Evolutionary conservation across 2,888 invertebrate species (phyloP).

Genomic region (Monoplex corrugatus): DNA sequence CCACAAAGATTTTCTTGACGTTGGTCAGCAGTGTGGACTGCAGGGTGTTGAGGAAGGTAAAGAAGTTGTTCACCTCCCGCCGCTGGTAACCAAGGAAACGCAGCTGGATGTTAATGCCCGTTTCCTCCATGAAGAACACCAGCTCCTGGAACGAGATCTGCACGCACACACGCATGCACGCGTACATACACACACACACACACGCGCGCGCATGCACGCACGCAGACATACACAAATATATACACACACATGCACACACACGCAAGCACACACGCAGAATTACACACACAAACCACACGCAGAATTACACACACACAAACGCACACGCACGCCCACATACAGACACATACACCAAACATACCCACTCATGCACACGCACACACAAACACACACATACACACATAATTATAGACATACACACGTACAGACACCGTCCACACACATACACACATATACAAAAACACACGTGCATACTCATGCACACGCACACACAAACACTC

Average conservation of each 20-base stretch:
- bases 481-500: no score
- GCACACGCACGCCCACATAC: no score
- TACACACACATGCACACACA: background rate
- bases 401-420: no score
- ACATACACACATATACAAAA: no score
- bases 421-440: no score
- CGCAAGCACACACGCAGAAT: no score
- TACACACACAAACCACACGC: no score
- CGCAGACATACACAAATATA: background rate
- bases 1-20: slow-evolving; percentile 72
- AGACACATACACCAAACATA: no score
- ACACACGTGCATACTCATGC: no score
- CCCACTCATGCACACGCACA: background rate
- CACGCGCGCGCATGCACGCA: background rate
- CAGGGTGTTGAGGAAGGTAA: slow-evolving; percentile 71
- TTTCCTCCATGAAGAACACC: slow-evolving; percentile 70
- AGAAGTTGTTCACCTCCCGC: slow-evolving; percentile 68
- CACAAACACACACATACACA: background rate
- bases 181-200: slow-evolving; percentile 8
- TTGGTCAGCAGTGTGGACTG: slow-evolving; percentile 74
- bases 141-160: slow-evolving; percentile 73
- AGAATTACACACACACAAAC: no score
- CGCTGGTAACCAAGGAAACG: slow-evolving; percentile 76
- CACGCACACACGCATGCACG: background rate
- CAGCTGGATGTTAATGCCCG: slow-evolving; percentile 71